Evolutionary conservation across 2,113 vertebrate species (phyloP).

Genomic region (Sceloporus undulatus): DNA sequence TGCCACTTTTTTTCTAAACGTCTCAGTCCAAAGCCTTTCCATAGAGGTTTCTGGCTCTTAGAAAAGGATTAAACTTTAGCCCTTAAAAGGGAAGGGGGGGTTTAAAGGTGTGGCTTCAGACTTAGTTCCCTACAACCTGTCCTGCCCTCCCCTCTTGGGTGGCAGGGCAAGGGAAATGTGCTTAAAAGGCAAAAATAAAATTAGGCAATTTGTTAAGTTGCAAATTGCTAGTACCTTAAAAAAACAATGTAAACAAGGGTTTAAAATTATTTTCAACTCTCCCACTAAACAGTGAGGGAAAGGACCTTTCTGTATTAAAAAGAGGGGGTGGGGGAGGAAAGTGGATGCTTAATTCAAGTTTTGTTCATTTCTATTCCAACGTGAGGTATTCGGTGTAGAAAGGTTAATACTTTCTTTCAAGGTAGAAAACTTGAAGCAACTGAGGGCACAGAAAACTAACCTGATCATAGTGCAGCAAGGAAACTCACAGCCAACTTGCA

Average conservation of each 20-base stretch:
- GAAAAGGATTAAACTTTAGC: constrained; percentile 25
- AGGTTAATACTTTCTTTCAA: constrained; percentile 58
- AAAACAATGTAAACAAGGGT: constrained; percentile 66
- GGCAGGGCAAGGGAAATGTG: neutral
- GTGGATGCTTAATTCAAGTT: constrained; percentile 76
- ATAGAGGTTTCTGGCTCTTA: constrained; percentile 8
- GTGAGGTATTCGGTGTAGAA: constrained; percentile 80
- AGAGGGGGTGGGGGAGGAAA: neutral
- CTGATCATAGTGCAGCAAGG: constrained; percentile 20
- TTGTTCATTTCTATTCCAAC: constrained; percentile 71
- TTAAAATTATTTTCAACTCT: constrained; percentile 58
- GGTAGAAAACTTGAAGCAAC: constrained; percentile 19
- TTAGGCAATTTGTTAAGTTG: constrained; percentile 30
- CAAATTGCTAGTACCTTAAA: constrained; percentile 36
- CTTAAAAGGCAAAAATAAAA: constrained; percentile 22
- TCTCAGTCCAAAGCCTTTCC: constrained; percentile 4
- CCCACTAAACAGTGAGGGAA: constrained; percentile 36
- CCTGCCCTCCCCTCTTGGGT: neutral
- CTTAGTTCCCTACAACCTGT: constrained; percentile 5
- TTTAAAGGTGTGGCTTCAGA: constrained; percentile 2
- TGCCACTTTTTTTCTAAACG: neutral
- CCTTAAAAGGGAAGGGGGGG: neutral
- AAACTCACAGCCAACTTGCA: constrained; percentile 25
- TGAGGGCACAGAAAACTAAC: neutral
- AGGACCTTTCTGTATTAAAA: constrained; percentile 40